Evolutionary conservation across 2,797 vertebrate species (phyloP), one percentile per base, ranked within the genome.

Genomic region (Tokudaia tokunoshimensis): DNA sequence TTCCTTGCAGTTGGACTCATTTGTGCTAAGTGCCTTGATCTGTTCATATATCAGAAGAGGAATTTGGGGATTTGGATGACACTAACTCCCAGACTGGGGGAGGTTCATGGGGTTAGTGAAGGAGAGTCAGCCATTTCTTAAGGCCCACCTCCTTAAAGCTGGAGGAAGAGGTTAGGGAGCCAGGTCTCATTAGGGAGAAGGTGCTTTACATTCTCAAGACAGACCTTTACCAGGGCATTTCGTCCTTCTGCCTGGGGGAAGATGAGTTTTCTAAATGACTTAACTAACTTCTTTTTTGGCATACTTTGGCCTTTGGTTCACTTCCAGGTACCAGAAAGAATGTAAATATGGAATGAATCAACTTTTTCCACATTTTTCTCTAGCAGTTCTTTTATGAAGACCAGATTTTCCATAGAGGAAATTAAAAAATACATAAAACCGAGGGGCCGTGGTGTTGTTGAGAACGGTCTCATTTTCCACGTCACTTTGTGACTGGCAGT

Each of bases 391-490:
- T 99, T 99, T 99, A 99, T 99, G 99, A 99, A 99, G 99, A 99
- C 99, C 99, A 99, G 99, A 99, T 99, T 99, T 99, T 99, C 99
- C 99, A 98, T 98, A 99, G 98, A 99, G 99, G 99, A 99, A 99
- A 99, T 99, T 99, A 99, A 99, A 99, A 99, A 99, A 98, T 99
- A 99, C 99, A 99, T 99, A 99, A 99, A 98, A 99, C 99, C 99
- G 99, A 99, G 99, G 99, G 98, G 98, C 97, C 91, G 86, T 98
- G 98, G 99, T 98, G 98, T 98, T 99, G 99, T 99, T 99, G 99
- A 99, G 99, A 99, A 98, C 98, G 98, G 98, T 98, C 98, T 99
- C 98, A 96, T 98, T 98, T 98, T 98, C 98, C 98, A 97, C 98
- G 98, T 98, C 98, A 98, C 98, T 99, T 98, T 98, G 98, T 97